These are phyloP conservation scores for Eulemur mongoz DNA, from an alignment of 2,797 vertebrate genomes.

Conservation along the genomic window DNA sequence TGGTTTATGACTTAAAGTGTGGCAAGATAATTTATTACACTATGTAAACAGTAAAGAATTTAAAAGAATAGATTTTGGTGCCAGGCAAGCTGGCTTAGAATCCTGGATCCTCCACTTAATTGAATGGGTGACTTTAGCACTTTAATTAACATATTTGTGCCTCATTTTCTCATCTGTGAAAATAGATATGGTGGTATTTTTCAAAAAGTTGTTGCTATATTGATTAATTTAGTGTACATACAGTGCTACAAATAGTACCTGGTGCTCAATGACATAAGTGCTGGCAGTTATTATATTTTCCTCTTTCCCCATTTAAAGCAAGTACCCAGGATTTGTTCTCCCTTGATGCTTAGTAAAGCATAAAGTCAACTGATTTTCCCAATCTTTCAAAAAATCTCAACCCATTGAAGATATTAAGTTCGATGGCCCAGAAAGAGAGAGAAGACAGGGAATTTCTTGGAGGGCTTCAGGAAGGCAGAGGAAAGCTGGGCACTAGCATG, in stretches of 20 bases:
- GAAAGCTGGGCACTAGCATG: neutral
- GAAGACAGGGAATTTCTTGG: neutral
- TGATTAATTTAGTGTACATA: neutral
- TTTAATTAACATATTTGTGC: neutral
- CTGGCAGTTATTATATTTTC: neutral
- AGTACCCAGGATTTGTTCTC: neutral
- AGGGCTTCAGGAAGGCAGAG: neutral
- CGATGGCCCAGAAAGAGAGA: neutral
- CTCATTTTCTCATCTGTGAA: neutral
- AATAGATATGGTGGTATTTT: neutral
- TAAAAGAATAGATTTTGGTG: neutral
- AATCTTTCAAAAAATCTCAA: neutral
- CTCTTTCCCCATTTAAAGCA: neutral
- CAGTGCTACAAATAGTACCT: neutral
- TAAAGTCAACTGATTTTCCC: neutral
- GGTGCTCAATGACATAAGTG: neutral
- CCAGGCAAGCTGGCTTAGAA: neutral
- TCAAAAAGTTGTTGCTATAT: neutral
- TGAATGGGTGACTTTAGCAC: neutral
- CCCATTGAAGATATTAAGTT: neutral
- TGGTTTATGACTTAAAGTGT: neutral
- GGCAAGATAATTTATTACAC: neutral
- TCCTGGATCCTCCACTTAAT: neutral
- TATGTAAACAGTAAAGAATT: neutral
- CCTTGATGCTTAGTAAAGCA: neutral